phyloP scores from a whole-genome alignment of 1,140 invertebrate genomes.

The Ostrea denselamellosa region DNA sequence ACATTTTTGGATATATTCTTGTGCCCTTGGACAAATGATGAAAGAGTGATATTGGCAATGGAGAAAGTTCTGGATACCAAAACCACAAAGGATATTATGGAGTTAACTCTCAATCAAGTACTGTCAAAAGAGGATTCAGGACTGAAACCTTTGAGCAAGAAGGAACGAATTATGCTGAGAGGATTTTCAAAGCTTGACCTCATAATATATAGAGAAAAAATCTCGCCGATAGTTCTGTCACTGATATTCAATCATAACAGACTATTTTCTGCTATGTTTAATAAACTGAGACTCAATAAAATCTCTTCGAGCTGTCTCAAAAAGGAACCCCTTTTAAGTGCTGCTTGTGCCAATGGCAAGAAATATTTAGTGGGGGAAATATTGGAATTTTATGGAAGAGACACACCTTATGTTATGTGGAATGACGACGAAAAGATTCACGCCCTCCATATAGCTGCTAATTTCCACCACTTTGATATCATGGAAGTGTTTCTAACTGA shows the following conservation, averaged over 20 bases:
- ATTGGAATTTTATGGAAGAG: not conserved
- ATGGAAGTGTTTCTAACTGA: not conserved
- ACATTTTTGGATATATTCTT: conserved; percentile 3
- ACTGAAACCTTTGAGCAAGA: not conserved
- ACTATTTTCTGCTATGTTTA: conserved; percentile 15
- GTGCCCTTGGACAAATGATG: conserved; percentile 10
- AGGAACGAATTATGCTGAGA: not conserved
- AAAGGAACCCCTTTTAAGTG: not conserved
- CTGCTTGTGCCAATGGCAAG: not conserved
- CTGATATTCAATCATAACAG: not conserved
- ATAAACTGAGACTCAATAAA: not conserved
- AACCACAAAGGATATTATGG: not conserved
- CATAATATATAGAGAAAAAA: not conserved
- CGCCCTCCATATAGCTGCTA: not conserved
- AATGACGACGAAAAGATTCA: conserved; percentile 1
- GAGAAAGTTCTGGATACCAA: not conserved
- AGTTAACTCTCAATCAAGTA: not conserved
- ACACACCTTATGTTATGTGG: not conserved
- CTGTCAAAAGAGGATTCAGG: not conserved
- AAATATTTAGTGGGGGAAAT: not conserved
- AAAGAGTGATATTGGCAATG: not conserved
- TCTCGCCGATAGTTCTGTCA: not conserved
- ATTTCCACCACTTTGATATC: not conserved
- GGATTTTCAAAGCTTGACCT: conserved; percentile 7
- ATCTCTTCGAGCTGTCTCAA: not conserved